Evolutionary conservation across 2,113 vertebrate species (phyloP).

Genomic region (Lycaon pictus): DNA sequence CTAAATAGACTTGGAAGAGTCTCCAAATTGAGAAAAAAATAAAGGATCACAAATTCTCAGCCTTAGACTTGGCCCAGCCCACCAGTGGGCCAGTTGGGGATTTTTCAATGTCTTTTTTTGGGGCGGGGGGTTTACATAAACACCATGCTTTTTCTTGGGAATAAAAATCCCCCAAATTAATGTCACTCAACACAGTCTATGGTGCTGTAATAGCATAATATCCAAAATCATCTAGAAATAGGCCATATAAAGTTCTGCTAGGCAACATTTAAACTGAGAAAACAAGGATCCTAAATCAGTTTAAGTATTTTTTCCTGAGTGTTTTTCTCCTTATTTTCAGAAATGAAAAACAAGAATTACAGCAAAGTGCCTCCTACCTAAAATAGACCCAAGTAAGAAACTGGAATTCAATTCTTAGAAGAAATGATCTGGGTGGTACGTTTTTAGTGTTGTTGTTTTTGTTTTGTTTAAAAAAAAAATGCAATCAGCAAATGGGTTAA

Average conservation of each 20-base stretch:
- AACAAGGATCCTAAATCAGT: background rate
- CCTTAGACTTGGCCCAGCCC: background rate
- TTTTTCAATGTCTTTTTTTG: background rate
- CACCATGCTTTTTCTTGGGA: background rate
- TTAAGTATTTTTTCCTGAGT: background rate
- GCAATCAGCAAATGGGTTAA: background rate
- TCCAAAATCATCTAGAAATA: background rate
- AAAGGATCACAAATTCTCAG: background rate
- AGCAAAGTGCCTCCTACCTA: background rate
- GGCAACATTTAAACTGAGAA: background rate
- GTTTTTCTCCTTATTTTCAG: background rate
- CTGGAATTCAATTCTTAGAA: background rate
- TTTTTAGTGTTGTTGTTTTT: background rate
- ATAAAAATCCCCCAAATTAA: constrained; percentile 1
- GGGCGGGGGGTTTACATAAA: background rate
- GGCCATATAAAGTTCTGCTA: background rate
- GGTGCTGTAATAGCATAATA: background rate
- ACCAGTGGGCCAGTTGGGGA: background rate
- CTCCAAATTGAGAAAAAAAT: background rate
- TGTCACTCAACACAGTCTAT: background rate
- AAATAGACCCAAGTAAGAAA: background rate
- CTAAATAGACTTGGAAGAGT: background rate
- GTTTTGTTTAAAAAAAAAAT: background rate
- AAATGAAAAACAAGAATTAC: background rate
- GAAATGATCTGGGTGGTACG: background rate